These are phyloP conservation scores for Volucella zonaria DNA, from an alignment of 2,888 invertebrate species.

Conservation along the genomic window DNA sequence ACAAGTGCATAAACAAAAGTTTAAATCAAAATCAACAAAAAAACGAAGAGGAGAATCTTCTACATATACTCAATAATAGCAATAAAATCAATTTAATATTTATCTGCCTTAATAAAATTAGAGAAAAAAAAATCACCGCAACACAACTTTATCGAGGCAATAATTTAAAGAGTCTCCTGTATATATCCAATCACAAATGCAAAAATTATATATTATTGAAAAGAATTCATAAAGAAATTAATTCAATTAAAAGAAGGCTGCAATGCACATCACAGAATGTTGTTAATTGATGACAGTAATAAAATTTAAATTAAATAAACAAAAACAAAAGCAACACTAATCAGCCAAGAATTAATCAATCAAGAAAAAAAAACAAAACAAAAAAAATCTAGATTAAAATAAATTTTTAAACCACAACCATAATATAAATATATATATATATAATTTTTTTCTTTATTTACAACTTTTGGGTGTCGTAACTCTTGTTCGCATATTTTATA, in stretches of 20 bases:
- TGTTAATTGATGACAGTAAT: constrained; percentile 16
- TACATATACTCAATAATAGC: constrained; percentile 20
- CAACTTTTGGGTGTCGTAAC: constrained; percentile 37
- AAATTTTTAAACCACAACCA: background rate
- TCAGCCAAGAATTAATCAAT: constrained; percentile 8
- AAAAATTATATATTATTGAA: constrained; percentile 12
- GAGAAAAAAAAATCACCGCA: background rate
- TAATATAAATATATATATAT: background rate
- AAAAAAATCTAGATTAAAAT: constrained; percentile 2
- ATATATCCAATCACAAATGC: constrained; percentile 5
- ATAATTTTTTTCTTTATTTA: constrained; percentile 24
- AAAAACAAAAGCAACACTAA: constrained; percentile 11
- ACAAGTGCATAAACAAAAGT: constrained; percentile 42
- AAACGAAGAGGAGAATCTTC: constrained; percentile 27
- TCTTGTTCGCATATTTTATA: constrained; percentile 65
- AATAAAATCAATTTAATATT: constrained; percentile 17
- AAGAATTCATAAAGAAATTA: constrained; percentile 16
- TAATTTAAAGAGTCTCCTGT: background rate
- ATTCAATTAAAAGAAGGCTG: constrained; percentile 16
- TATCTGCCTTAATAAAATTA: background rate
- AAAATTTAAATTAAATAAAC: background rate
- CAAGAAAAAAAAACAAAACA: too few species aligned
- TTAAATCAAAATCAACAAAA: constrained; percentile 39
- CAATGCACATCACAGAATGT: constrained; percentile 11
- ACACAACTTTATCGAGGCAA: constrained; percentile 18